Evolutionary conservation across 1,140 invertebrate genomes (phyloP).

Genomic region (Cylas formicarius): DNA sequence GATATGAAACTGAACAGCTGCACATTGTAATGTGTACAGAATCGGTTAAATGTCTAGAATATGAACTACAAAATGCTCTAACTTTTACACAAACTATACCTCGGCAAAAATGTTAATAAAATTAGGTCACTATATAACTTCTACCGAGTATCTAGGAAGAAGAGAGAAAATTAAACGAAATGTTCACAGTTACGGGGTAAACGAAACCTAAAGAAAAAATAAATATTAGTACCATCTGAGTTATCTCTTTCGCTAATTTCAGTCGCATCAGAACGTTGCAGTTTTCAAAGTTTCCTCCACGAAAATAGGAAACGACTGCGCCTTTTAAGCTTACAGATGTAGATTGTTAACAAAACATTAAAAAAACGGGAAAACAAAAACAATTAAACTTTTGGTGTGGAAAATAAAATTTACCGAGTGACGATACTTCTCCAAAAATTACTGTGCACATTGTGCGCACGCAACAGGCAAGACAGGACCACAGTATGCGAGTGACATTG

Average conservation of each 20-base stretch:
- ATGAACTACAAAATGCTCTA: constrained; percentile 21
- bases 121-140: constrained; percentile 13
- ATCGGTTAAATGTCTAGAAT: constrained; percentile 10
- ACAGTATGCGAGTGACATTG: background rate
- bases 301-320: too few species aligned
- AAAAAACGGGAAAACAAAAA: too few species aligned
- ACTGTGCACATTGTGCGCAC: constrained; percentile 5
- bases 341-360: too few species aligned
- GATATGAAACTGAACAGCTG: too few species aligned
- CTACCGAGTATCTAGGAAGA: constrained; percentile 12
- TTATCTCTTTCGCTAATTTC: too few species aligned
- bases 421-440: too few species aligned
- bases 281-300: too few species aligned
- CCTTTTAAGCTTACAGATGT: too few species aligned
- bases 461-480: constrained; percentile 1
- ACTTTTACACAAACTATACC: constrained; percentile 37
- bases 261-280: too few species aligned
- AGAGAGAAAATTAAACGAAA: constrained; percentile 6
- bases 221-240: background rate
- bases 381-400: too few species aligned
- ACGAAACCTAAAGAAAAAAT: background rate
- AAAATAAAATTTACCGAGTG: too few species aligned
- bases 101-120: constrained; percentile 28
- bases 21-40: too few species aligned
- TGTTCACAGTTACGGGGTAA: background rate